A percentile compares a stretch with the other conserved stretches of the same genome.
phyloP scores from a whole-genome alignment of 2,888 invertebrate species.

The Hanleya hanleyi region DNA sequence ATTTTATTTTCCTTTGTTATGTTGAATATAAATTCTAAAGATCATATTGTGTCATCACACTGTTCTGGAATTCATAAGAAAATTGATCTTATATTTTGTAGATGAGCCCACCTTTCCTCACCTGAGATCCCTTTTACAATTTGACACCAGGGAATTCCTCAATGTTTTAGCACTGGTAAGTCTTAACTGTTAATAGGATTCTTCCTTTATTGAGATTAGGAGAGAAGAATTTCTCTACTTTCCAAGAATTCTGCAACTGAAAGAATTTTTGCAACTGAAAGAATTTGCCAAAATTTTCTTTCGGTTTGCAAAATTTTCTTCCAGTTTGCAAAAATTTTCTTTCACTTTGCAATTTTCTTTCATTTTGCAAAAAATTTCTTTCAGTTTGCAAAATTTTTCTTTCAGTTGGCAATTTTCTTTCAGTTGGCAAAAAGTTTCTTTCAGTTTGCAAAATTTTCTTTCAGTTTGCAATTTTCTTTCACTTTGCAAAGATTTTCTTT shows the following conservation, averaged over 20 bases:
- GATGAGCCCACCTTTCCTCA: constrained; percentile 68
- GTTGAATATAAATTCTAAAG: no score
- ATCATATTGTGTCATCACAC: no score
- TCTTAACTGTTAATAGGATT: no score
- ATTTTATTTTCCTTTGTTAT: no score
- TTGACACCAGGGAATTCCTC: constrained; percentile 88
- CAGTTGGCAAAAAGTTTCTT: not conserved
- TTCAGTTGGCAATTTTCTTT: not conserved
- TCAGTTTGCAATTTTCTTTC: not conserved
- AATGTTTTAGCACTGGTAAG: constrained; percentile 84
- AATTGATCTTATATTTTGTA: constrained; percentile 16
- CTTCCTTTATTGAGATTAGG: no score
- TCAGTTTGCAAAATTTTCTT: not conserved
- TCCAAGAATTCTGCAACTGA: not conserved
- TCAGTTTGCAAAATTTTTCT: not conserved
- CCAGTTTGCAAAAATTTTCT: not conserved
- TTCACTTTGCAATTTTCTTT: not conserved
- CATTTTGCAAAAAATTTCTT: not conserved
- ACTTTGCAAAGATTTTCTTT: not conserved
- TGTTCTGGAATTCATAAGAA: not conserved
- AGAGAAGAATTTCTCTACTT: no score
- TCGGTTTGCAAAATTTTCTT: not conserved
- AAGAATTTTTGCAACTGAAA: not conserved
- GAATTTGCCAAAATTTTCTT: not conserved
- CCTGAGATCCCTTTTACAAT: constrained; percentile 81